Evolutionary conservation across 2,888 invertebrate species (phyloP), one percentile per base, ranked within the genome.

Genomic region (Seira ritae): DNA sequence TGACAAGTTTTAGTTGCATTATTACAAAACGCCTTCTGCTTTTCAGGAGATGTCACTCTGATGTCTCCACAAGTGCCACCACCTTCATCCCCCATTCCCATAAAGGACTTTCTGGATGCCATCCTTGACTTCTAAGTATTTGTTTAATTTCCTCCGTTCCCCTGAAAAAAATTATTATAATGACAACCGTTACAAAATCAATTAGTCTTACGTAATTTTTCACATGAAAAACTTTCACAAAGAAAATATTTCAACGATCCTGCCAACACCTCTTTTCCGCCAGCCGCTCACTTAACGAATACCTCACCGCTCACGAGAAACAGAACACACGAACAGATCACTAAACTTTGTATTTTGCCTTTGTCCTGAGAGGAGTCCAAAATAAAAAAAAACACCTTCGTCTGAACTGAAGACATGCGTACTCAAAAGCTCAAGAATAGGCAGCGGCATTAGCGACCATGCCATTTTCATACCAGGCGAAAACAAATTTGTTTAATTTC

Each of bases 1-100:
- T 24, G 60, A 66, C 66, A 66, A n/a, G n/a, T n/a, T n/a, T n/a
- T n/a, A n/a, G n/a, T n/a, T 15, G 31, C 62, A 37, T 42, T 22
- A 42, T 1, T n/a, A 15, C 50, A 50, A 3, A n/a, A 31, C 31
- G 8, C 31, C 8, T 31, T 50, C 12, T 3, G 3, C 15, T 50
- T 50, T 15, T 37, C 60, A 22, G 42, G 42, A 4, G 31, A 31
- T 15, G 20, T n/a, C 60, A 23, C 31, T 24, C 76, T 68, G 31
- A 20, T 31, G 31, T 31, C 31, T 31, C 31, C 31, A 31, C 2
- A 2, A 31, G 3, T 31, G 8, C 50, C 71, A 0, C 71, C 50
- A 65, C 70, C 15, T 24, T 19, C 37, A 17, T 31, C 66, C 12
- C 65, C 22, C 1, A n/a, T 10, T 6, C 31, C 17, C 31, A 31